Base-by-base conservation (phyloP, 2,113 vertebrate species). In the Chaetodon auriga region DNA sequence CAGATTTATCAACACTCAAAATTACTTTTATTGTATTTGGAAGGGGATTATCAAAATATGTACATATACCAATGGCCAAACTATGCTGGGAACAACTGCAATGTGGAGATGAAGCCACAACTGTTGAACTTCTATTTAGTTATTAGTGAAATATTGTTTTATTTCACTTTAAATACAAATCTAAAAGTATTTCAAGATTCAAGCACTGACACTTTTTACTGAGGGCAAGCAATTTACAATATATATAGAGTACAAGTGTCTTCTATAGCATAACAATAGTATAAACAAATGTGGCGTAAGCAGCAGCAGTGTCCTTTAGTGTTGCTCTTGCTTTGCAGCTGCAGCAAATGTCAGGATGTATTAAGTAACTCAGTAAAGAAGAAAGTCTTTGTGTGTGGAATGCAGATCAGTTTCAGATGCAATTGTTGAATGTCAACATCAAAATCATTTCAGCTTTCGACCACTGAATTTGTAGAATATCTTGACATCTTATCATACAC, bases 321-420 rank as follows among this genome's bases (percentile, higher is more conserved):
- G 6, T 21, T 19, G 14, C 30, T 41, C n/a, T 61, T 79, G 76
- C 69, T 72, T 48, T 68, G 53, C 41, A 2, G 3, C 4, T 57
- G 55, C 68, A 82, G 73, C 60, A 80, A 89, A 87, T 72, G 63
- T 81, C 81, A 70, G 69, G 68, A 74, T 83, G 36, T 72, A 84
- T 82, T 79, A 86, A 75, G 71, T 72, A 25, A 75, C 57, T 19
- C 38, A 48, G 64, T 70, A 53, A 77, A 74, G 51, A 83, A 46
- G 41, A 55, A 46, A 53, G 48, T 19, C 43, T 64, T 43, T 38
- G 16, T 55, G 14, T 54, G 13, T 19, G 45, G 12, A 2, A n/a
- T 23, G 21, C 49, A 62, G 54, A 71, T 65, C 2, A 18, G 61
- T 38, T 64, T 16, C 78, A 84, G 43, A 68, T 76, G 65, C 21